Evolutionary conservation across 2,888 invertebrate genomes (phyloP), one percentile per base, ranked within the genome.

Genomic region (Dioctria rufipes): DNA sequence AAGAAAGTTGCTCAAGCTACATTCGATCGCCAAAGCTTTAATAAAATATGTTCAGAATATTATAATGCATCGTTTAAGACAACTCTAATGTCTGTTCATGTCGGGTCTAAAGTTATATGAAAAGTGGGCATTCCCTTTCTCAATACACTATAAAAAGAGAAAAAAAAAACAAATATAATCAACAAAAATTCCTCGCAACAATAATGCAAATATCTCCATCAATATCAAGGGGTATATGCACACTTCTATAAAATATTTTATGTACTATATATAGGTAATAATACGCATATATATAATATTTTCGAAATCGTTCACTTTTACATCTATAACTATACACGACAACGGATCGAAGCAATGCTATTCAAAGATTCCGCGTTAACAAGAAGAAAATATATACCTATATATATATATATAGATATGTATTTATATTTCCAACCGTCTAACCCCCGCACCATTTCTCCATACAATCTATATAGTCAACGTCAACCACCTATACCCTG

Each of bases 301-400:
- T 25, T n/a, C 46, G 46, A 54, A 54, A 11, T 54, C 54, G n/a
- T 54, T 54, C 54, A 11, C 54, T 54, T 25, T 54, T 60, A 42
- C 43, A 75, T 43, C 46, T 60, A 58, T 75, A 75, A 60, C 73
- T 75, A 71, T n/a, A 75, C 42, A 73, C 58, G 11, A 60, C 60
- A 39, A 71, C 63, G 77, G 63, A 77, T 77, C 77, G 77, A 77
- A 77, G 46, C n/a, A 13, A 51, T 61, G 77, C 77, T 77, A 77
- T 77, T 63, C 77, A 77, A 25, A 25, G 63, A 77, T 77, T 77
- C 40, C 77, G 77, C 77, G 77, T 77, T 78, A 78, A 66, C 66
- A 78, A 78, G 66, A 78, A 78, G 66, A 78, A 66, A 78, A 78
- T 25, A 25, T 25, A 25, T 25, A 25, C 2, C 25, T 25, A 25